Conservation (phyloP, 1,140 invertebrate species). For the Pygmarrhopalites habei region DNA sequence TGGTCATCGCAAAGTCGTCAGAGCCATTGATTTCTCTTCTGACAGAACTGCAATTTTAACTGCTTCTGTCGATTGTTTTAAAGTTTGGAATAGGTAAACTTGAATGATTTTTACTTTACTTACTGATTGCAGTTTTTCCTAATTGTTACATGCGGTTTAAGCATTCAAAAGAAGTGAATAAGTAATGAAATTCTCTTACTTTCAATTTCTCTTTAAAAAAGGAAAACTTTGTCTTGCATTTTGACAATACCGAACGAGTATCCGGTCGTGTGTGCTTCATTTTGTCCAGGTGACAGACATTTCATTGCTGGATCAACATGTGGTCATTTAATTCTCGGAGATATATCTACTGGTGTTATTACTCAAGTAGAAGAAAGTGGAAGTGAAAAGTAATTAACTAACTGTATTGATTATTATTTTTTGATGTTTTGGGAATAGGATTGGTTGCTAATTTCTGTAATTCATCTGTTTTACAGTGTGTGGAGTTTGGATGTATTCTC, state of each 20-base stretch:
- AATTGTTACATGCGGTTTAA: too few species aligned
- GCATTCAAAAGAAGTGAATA: too few species aligned
- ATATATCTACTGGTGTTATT: constrained; percentile 71
- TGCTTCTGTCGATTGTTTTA: constrained; percentile 75
- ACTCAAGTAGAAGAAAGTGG: constrained; percentile 40
- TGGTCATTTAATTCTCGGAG: constrained; percentile 78
- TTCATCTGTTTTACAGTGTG: constrained; percentile 28
- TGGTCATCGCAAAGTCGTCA: constrained; percentile 84
- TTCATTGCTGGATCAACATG: constrained; percentile 78
- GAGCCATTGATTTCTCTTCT: constrained; percentile 79
- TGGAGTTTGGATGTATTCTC: constrained; percentile 33
- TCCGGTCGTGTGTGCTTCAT: constrained; percentile 59
- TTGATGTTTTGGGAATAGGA: not conserved
- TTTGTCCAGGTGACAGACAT: constrained; percentile 86
- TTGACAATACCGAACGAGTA: constrained; percentile 60
- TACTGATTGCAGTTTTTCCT: too few species aligned
- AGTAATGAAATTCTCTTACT: too few species aligned
- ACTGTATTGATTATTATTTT: too few species aligned
- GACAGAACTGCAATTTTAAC: constrained; percentile 80
- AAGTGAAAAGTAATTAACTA: constrained; percentile 38
- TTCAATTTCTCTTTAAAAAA: constrained; percentile 45
- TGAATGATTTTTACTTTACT: too few species aligned
- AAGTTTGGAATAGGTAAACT: constrained; percentile 93
- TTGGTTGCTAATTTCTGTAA: too few species aligned
- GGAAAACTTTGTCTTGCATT: constrained; percentile 69